A percentile compares a stretch with the other conserved stretches of the same genome.
Conservation (phyloP, 2,888 invertebrate genomes). For the Electrophaes corylata region DNA sequence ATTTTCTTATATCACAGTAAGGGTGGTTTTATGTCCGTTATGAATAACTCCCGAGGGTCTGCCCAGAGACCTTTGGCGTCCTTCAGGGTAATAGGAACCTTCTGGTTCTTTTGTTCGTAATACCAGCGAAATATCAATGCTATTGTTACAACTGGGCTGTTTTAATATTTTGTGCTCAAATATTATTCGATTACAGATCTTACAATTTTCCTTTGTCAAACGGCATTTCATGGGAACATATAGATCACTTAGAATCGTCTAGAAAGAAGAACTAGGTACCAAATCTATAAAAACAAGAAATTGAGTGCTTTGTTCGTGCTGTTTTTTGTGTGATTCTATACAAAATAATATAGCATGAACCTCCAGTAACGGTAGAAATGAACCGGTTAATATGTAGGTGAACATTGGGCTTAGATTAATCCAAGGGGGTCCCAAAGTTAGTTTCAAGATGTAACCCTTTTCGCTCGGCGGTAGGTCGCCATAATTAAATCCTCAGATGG, state of each 20-base stretch:
- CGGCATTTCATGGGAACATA: too few relatives aligned
- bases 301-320: too few relatives aligned
- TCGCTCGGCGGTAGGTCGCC: slow-evolving; percentile 69
- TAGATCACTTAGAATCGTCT: too few relatives aligned
- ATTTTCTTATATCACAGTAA: slow-evolving; percentile 53
- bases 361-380: too few relatives aligned
- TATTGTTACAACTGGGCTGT: neutral
- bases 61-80: slow-evolving; percentile 36
- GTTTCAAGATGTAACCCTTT: slow-evolving; percentile 31
- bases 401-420: neutral
- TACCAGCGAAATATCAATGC: slow-evolving; percentile 1
- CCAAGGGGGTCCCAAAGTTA: neutral
- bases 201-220: too few relatives aligned
- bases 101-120: slow-evolving; percentile 15
- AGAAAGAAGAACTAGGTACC: too few relatives aligned
- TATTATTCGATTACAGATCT: too few relatives aligned
- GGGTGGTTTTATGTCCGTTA: slow-evolving; percentile 63
- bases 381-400: neutral
- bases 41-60: slow-evolving; percentile 63
- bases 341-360: too few relatives aligned
- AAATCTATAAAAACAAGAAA: too few relatives aligned
- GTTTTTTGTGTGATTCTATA: too few relatives aligned
- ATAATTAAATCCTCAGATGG: slow-evolving; percentile 76
- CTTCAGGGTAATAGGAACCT: slow-evolving; percentile 35
- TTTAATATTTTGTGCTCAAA: too few relatives aligned